Base-by-base conservation (phyloP, 2,113 vertebrate species). In the Stigmatopora argus region DNA sequence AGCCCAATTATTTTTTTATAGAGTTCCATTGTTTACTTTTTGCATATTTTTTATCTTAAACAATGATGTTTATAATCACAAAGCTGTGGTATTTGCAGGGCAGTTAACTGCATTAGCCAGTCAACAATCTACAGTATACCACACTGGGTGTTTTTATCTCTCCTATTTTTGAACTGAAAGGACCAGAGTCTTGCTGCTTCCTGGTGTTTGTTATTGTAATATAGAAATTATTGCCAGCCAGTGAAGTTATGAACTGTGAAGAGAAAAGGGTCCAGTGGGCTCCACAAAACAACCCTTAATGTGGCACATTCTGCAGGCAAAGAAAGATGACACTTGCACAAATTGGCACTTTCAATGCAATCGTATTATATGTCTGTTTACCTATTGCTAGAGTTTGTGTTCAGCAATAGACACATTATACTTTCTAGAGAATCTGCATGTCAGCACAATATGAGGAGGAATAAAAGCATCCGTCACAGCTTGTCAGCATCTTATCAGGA, bases 401-500 rank as follows among this genome's bases (percentile, higher is more conserved):
- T 62, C 69, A 60, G 63, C 48, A 70, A 72, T 46, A 67, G 66
- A 65, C 70, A 65, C 63, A 77, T 73, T 72, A 59, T 56, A 73
- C 47, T 55, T 49, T 58, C 62, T 75, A 67, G 65, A 68, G 44
- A 69, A 72, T 59, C 12, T 17, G 55, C 64, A 55, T 23, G 17
- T 82, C 81, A 84, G 79, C 81, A 73, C 48, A 73, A 80, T 17
- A 34, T 60, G 63, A 47, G 60, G 65, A 60, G 69, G 77, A 78
- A 71, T 64, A 67, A 67, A 79, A 78, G 69, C 70, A 69, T 82
- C 73, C 48, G 52, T 79, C 66, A 74, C 62, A 66, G 70, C 68
- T 65, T 53, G 62, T 82, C 72, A 79, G 75, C 66, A 38, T 80
- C 78, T 77, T 72, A 73, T 78, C 68, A 14, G 56, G 47, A 76